Conservation (phyloP, 2,888 invertebrate genomes). For the Serrognathus titanus region DNA sequence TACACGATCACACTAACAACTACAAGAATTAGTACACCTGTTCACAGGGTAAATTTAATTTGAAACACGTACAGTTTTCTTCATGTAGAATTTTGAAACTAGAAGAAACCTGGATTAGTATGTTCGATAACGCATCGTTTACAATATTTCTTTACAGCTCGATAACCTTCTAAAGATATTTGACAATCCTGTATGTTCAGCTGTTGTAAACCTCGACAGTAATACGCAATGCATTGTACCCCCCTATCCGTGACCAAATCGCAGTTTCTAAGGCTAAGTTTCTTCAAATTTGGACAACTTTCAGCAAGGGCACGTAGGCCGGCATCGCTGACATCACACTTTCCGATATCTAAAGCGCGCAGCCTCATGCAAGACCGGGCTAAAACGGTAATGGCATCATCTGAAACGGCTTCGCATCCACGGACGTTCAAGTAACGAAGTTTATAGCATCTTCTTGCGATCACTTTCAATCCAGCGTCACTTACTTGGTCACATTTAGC, state of each 20-base stretch:
- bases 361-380: slow-evolving; percentile 82
- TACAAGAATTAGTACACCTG: slow-evolving; percentile 5
- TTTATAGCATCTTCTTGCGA: slow-evolving; percentile 85
- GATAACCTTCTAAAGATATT: slow-evolving; percentile 82
- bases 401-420: slow-evolving; percentile 92
- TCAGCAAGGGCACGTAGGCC: slow-evolving; percentile 83
- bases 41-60: slow-evolving; percentile 2
- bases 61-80: slow-evolving; percentile 8
- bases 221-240: slow-evolving; percentile 82
- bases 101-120: slow-evolving; percentile 91
- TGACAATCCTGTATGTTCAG: slow-evolving; percentile 92
- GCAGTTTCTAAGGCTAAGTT: slow-evolving; percentile 85
- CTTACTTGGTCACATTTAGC: slow-evolving; percentile 92
- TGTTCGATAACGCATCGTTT: slow-evolving; percentile 92
- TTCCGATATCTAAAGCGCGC: slow-evolving; percentile 85
- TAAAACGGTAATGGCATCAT: slow-evolving; percentile 83
- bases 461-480: slow-evolving; percentile 83
- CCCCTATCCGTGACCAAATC: slow-evolving; percentile 89
- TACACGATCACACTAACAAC: slow-evolving; percentile 4
- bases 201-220: slow-evolving; percentile 84
- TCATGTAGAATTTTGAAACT: slow-evolving; percentile 31
- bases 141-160: slow-evolving; percentile 89
- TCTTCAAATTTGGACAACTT: slow-evolving; percentile 86
- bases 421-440: slow-evolving; percentile 85
- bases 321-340: slow-evolving; percentile 89